Evolutionary conservation across 2,113 vertebrate species (phyloP), one percentile per base, ranked within the genome.

Genomic region (Eudorcas thomsonii): DNA sequence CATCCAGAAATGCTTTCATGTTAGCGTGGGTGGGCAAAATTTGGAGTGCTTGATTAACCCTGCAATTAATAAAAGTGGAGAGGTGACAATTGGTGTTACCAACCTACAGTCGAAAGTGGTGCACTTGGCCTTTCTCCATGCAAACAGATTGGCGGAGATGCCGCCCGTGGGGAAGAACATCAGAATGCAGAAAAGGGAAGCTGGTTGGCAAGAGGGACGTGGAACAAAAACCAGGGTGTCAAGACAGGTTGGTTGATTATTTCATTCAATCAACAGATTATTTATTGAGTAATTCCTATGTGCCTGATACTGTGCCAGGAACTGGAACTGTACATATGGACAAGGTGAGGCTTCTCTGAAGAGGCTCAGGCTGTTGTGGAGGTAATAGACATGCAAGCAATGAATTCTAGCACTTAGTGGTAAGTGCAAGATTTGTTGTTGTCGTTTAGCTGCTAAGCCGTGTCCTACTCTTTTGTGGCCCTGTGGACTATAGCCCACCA

Each of bases 21-120:
- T 54, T 92, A 50, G 85, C 7, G 2, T 95, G 96, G 88, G 96
- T 97, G 60, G 93, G 96, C 81, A 90, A 59, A 9, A 4, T 92
- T 95, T 94, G 81, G 85, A 97, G 97, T 96, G 95, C 93, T 94
- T 97, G 85, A 96, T 98, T 97, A 96, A 94, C 88, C 77, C n/a
- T 39, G 93, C 95, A 98, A 91, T 97, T 96, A 97, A 97, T 98
- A 95, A 96, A 92, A 96, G 88, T 2, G 11, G 94, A 96, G 94
- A 97, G 97, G 96, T 95, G 96, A 96, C 97, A 94, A 91, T 96
- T 88, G 93, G 94, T 97, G 77, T 92, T 94, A 88, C 95, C 54
- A 64, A 74, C 90, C 88, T 90, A 4, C 54, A 1, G 36, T 81
- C 2, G 26, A 90, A 95, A 90, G 92, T 43, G 0, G 10, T 21